Base-by-base conservation (phyloP, 2,888 invertebrate genomes). In the Heteropelma amictum region DNA sequence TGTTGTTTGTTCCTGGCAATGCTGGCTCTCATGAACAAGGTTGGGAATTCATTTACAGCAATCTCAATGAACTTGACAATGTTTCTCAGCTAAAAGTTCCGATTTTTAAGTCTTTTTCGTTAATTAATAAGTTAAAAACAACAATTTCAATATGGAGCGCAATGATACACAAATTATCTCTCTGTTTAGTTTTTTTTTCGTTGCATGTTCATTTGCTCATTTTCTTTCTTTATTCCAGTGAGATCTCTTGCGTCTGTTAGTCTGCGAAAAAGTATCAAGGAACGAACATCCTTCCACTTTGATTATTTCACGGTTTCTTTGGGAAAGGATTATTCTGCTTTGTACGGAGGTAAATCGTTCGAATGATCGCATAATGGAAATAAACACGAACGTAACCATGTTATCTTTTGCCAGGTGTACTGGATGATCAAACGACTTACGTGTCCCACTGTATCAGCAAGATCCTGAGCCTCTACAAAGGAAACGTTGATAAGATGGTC, bases 1-100 rank as follows among this genome's bases (percentile, higher is more conserved):
- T 99, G 0, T 91, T 99, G 54, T 99, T 97, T 90, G 92, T 99
- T 70, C 98, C 98, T 12, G 99, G 99, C 8, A 98, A 98, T 90
- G 95, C 95, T 47, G 99, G 98, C 0, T 98, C 98, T 42, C 94
- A 95, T 85, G 96, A 95, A 90, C 98, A 97, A 93, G 96, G 93
- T 67, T 54, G n/a, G 28, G n/a, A n/a, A n/a, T n/a, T n/a, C n/a
- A n/a, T n/a, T n/a, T n/a, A n/a, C n/a, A n/a, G n/a, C n/a, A n/a
- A n/a, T n/a, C n/a, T n/a, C n/a, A n/a, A n/a, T n/a, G n/a, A n/a
- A n/a, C n/a, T n/a, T n/a, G n/a, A n/a, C n/a, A n/a, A n/a, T n/a
- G n/a, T n/a, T n/a, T n/a, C n/a, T n/a, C n/a, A n/a, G n/a, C n/a
- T n/a, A n/a, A n/a, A n/a, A n/a, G n/a, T n/a, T n/a, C n/a, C n/a